A percentile compares a stretch with the other conserved stretches of the same genome.
These are phyloP conservation scores for Augiades crinisus DNA, from an alignment of 2,888 invertebrate genomes.

Conservation along the genomic window DNA sequence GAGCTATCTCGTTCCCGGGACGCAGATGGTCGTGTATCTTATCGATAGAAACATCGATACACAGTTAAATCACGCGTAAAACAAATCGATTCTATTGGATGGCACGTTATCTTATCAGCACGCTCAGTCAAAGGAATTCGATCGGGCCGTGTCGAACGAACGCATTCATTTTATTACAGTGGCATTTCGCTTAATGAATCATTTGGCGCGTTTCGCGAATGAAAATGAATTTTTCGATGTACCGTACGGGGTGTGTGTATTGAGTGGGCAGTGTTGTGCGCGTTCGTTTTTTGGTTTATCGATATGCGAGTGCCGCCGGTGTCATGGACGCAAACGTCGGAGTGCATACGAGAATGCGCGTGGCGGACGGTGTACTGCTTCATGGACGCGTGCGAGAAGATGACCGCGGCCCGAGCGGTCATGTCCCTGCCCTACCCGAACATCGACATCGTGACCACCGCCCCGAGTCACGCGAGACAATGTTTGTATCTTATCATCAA, in stretches of 20 bases:
- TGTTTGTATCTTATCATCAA: conserved; percentile 57
- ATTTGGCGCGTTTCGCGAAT: conserved; percentile 14
- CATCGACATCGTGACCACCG: conserved; percentile 61
- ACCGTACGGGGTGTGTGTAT: background rate
- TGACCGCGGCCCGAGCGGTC: conserved; percentile 52
- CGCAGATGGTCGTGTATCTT: conserved; percentile 45
- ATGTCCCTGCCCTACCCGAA: conserved; percentile 60
- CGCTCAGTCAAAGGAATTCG: conserved; percentile 44
- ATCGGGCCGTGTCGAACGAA: conserved; percentile 37
- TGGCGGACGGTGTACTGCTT: conserved; percentile 60
- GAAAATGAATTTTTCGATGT: conserved; percentile 15
- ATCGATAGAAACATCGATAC: conserved; percentile 61
- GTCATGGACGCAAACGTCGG: conserved; percentile 52
- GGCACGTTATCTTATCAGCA: conserved; percentile 47
- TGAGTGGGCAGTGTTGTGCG: too few relatives aligned
- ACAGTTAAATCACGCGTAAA: conserved; percentile 63
- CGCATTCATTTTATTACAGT: conserved; percentile 18
- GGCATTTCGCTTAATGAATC: conserved; percentile 9
- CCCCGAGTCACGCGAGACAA: conserved; percentile 53
- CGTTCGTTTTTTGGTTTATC: too few relatives aligned
- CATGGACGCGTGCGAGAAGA: conserved; percentile 50
- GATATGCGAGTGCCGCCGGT: conserved; percentile 50
- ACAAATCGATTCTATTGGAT: conserved; percentile 54
- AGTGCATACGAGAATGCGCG: conserved; percentile 59
- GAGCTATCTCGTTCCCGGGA: conserved; percentile 46